Conservation (phyloP, 1,140 invertebrate species). For the Plodia interpunctella region DNA sequence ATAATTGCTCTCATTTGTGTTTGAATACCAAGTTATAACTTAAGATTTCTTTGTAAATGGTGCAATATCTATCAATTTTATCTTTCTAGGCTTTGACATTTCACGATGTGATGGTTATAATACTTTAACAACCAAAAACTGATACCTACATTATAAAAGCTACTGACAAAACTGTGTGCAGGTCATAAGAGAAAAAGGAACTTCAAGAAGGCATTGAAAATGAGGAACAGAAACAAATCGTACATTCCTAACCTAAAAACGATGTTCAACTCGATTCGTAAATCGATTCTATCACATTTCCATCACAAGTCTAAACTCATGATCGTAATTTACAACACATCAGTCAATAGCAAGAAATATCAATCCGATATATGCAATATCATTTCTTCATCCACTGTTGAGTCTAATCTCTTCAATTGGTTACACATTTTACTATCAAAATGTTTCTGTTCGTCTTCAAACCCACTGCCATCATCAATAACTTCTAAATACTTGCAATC, state of each 20-base stretch:
- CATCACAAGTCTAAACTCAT: background rate
- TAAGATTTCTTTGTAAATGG: no score
- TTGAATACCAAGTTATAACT: no score
- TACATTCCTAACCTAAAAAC: background rate
- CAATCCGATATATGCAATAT: constrained; percentile 29
- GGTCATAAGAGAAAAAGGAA: background rate
- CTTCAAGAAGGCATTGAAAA: background rate
- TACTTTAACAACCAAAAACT: no score
- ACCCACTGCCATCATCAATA: constrained; percentile 65
- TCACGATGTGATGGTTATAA: no score
- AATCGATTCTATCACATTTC: constrained; percentile 1
- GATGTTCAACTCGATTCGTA: background rate
- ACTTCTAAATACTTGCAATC: constrained; percentile 65
- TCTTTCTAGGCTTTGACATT: no score
- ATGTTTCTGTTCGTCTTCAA: constrained; percentile 31
- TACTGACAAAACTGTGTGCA: no score
- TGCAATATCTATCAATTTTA: no score
- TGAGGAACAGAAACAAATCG: background rate
- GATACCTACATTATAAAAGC: no score
- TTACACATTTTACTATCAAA: constrained; percentile 16
- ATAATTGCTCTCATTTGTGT: no score
- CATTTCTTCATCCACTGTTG: constrained; percentile 20
- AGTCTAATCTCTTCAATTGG: constrained; percentile 19
- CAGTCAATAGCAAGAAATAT: constrained; percentile 7
- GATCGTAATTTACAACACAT: background rate